Conservation (phyloP, 2,113 vertebrate genomes). For the Colius striatus region DNA sequence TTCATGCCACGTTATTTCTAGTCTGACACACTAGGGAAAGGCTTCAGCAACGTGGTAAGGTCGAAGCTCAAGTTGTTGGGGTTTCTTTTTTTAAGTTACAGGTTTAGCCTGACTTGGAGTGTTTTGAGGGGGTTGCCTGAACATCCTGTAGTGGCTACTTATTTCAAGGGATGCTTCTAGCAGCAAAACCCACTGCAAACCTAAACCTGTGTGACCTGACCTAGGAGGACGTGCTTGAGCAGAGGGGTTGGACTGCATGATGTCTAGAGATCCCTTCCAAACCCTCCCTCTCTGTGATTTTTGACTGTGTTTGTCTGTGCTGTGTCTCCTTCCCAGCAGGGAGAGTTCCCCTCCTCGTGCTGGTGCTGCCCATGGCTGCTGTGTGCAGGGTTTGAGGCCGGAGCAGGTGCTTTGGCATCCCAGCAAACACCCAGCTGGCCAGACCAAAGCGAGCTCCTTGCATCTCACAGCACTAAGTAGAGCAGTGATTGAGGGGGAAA, state of each 20-base stretch:
- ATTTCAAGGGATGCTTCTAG: neutral
- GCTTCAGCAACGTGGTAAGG: neutral
- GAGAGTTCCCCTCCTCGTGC: neutral
- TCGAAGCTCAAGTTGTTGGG: neutral
- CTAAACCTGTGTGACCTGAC: too few species aligned
- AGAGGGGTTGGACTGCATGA: too few species aligned
- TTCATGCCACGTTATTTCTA: neutral
- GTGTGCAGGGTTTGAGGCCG: rapidly evolving
- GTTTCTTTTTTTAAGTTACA: neutral
- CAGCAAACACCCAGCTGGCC: neutral
- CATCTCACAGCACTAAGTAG: neutral
- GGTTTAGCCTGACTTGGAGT: neutral
- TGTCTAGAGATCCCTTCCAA: too few species aligned
- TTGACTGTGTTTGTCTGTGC: neutral
- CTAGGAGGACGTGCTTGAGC: too few species aligned
- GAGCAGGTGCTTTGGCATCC: neutral
- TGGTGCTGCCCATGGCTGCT: rapidly evolving
- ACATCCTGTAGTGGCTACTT: rapidly evolving
- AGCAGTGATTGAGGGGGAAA: neutral
- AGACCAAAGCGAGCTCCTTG: neutral
- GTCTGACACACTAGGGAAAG: neutral
- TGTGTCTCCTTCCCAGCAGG: neutral
- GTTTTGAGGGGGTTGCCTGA: neutral
- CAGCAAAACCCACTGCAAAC: neutral
- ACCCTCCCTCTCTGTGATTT: neutral